A percentile compares a stretch with the other conserved stretches of the same genome.
Evolutionary conservation across 2,797 vertebrate genomes (phyloP).

Genomic region (Poliocrania exsul): DNA sequence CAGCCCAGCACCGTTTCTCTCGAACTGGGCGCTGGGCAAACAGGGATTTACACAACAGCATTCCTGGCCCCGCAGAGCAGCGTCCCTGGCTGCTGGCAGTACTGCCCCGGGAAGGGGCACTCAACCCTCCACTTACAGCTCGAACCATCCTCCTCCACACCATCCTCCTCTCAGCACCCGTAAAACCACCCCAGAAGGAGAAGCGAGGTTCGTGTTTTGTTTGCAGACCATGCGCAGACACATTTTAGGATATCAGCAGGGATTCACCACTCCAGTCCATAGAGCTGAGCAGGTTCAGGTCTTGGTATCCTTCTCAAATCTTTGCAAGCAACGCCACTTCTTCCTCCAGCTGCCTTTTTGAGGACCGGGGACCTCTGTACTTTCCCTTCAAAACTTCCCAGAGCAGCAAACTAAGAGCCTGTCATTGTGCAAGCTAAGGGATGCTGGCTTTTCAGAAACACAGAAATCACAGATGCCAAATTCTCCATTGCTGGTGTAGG

Average conservation of each 20-base stretch:
- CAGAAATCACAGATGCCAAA: not conserved
- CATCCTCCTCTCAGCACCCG: not conserved
- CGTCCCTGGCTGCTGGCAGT: fast-evolving
- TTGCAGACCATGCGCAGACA: not conserved
- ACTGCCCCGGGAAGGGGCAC: not conserved
- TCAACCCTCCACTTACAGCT: not conserved
- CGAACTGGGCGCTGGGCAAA: not conserved
- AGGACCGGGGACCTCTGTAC: not conserved
- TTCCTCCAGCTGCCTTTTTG: not conserved
- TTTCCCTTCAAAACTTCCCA: not conserved
- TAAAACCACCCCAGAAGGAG: fast-evolving
- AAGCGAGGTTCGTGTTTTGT: fast-evolving
- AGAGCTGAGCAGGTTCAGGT: not conserved
- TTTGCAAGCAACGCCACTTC: not conserved
- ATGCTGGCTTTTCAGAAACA: not conserved
- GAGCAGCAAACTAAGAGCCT: not conserved
- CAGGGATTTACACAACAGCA: not conserved
- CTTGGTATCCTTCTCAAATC: not conserved
- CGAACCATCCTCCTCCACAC: not conserved
- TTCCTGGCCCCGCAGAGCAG: fast-evolving
- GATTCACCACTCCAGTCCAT: fast-evolving
- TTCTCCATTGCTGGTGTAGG: not conserved
- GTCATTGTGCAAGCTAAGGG: not conserved
- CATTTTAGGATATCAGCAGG: not conserved
- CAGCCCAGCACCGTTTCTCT: not conserved